These are phyloP conservation scores for Drosophila ezoana DNA, from an alignment of 2,888 invertebrate genomes.

Conservation along the genomic window DNA sequence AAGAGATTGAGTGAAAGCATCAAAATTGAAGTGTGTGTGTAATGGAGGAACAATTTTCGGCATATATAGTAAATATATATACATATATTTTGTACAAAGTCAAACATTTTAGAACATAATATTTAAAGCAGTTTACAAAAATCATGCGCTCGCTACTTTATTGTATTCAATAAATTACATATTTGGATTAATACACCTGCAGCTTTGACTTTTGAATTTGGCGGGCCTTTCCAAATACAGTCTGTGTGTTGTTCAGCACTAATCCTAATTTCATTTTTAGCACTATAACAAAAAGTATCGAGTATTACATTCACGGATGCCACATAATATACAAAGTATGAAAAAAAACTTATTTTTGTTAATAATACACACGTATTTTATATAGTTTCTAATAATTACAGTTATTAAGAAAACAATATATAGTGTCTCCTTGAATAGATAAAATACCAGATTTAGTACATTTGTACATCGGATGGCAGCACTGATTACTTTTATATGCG, in stretches of 20 bases:
- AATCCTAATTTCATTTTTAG: not conserved
- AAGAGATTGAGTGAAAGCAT: conserved; percentile 70
- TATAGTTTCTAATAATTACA: no score
- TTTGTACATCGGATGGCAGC: not conserved
- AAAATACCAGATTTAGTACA: not conserved
- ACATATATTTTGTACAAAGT: conserved; percentile 79
- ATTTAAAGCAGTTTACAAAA: conserved; percentile 66
- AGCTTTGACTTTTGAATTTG: conserved; percentile 21
- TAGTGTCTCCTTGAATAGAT: not conserved
- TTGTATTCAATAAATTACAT: conserved; percentile 73
- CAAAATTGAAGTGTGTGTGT: conserved; percentile 52
- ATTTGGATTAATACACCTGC: conserved; percentile 40
- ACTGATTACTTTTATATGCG: not conserved
- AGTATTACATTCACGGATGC: not conserved
- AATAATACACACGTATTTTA: no score
- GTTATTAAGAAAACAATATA: not conserved
- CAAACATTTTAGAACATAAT: conserved; percentile 74
- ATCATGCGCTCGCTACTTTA: conserved; percentile 76
- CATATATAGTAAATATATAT: conserved; percentile 68
- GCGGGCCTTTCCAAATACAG: not conserved
- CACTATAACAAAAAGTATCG: conserved; percentile 5
- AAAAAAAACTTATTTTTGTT: no score
- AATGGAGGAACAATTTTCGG: conserved; percentile 79
- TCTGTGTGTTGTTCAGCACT: not conserved
- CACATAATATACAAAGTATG: not conserved